phyloP scores from a whole-genome alignment of 2,888 invertebrate species.

The Muschampia plurimacula region DNA sequence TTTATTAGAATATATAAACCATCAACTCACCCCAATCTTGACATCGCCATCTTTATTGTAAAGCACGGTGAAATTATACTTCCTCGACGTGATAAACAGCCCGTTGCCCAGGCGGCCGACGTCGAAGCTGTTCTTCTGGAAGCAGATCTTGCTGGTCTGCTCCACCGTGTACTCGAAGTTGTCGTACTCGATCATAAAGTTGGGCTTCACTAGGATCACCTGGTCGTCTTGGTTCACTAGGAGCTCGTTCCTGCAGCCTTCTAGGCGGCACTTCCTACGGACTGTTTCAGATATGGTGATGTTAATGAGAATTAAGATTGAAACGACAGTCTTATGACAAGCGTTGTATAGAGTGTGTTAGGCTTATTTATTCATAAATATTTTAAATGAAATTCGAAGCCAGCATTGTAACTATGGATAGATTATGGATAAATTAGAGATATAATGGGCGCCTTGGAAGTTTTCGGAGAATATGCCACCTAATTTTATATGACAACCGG shows the following conservation, averaged over 20 bases:
- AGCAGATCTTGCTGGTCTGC: conserved; percentile 86
- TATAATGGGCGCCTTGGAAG: no score
- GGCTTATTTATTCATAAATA: no score
- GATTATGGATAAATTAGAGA: no score
- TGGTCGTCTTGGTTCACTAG: conserved; percentile 87
- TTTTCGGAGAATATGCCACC: no score
- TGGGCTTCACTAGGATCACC: conserved; percentile 85
- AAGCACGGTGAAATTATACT: conserved; percentile 90
- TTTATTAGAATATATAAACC: background rate
- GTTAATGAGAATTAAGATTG: background rate
- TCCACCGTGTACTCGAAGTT: conserved; percentile 87
- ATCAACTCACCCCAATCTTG: conserved; percentile 88
- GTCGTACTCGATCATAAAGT: conserved; percentile 88
- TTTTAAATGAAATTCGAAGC: no score
- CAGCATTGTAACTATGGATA: no score
- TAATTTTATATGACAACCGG: no score
- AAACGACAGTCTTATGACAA: background rate
- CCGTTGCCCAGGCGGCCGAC: conserved; percentile 89
- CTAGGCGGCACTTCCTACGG: conserved; percentile 87
- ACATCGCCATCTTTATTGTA: conserved; percentile 89
- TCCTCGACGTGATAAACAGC: conserved; percentile 88
- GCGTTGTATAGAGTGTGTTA: background rate
- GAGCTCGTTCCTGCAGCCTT: conserved; percentile 87
- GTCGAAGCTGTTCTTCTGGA: conserved; percentile 87
- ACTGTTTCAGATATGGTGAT: conserved; percentile 68